Percentiles rank a stretch among this genome's conserved stretches.
Conservation (phyloP, 2,113 vertebrate species). For the Girardinichthys multiradiatus region DNA sequence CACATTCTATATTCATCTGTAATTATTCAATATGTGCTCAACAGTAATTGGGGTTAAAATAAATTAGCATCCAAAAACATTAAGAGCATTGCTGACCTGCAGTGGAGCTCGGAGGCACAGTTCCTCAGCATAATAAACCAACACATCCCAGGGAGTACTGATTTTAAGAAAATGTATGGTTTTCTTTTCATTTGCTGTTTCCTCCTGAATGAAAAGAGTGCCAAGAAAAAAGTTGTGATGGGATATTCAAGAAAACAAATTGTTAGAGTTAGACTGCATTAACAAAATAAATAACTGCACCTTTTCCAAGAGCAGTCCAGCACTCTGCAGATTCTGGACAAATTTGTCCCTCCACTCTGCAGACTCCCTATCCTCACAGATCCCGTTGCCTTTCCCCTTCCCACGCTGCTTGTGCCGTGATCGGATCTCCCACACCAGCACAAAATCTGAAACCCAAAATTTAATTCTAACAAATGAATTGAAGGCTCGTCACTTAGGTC, state of each 20-base stretch:
- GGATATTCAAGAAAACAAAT: neutral
- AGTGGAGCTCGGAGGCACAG: constrained; percentile 78
- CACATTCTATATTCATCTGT: too few relatives aligned
- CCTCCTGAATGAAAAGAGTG: constrained; percentile 71
- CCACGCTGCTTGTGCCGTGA: constrained; percentile 66
- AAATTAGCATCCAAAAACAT: neutral
- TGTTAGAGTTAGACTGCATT: neutral
- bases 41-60: too few relatives aligned
- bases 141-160: constrained; percentile 77
- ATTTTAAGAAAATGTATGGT: constrained; percentile 80
- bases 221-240: neutral
- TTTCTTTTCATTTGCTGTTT: constrained; percentile 77
- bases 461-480: neutral
- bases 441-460: constrained; percentile 71
- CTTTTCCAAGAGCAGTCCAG: constrained; percentile 81
- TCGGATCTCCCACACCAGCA: constrained; percentile 83
- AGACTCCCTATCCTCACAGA: constrained; percentile 23
- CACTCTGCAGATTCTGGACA: constrained; percentile 69
- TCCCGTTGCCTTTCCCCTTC: constrained; percentile 32
- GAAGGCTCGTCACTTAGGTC: neutral
- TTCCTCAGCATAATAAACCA: constrained; percentile 79
- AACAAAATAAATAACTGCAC: constrained; percentile 28
- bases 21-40: neutral
- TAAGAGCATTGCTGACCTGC: constrained; percentile 73
- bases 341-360: constrained; percentile 78